Conservation (phyloP, 2,888 invertebrate genomes). For the Saturnia japonica region DNA sequence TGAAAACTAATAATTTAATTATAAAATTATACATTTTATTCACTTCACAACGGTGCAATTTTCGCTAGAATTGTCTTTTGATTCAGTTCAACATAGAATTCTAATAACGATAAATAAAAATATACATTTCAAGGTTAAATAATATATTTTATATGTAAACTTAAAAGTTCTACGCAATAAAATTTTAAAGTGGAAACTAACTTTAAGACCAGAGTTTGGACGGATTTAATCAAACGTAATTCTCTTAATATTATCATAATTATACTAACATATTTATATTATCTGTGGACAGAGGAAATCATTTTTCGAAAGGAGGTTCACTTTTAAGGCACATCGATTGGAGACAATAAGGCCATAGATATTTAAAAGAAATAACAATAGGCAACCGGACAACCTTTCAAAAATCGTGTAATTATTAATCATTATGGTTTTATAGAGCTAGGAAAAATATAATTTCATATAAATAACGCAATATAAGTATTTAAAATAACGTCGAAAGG, state of each 20-base stretch:
- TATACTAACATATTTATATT: slow-evolving; percentile 17
- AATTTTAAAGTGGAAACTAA: neutral
- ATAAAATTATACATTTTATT: neutral
- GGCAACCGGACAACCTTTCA: too few species aligned
- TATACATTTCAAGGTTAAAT: neutral
- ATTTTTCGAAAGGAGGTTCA: neutral
- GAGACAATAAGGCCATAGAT: slow-evolving; percentile 7
- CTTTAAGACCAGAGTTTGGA: slow-evolving; percentile 25
- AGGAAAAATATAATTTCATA: too few species aligned
- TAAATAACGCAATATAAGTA: too few species aligned
- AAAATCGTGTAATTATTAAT: too few species aligned
- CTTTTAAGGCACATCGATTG: slow-evolving; percentile 14
- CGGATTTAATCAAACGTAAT: slow-evolving; percentile 19
- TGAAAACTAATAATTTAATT: neutral
- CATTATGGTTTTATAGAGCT: too few species aligned
- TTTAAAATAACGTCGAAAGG: too few species aligned
- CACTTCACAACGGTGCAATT: neutral
- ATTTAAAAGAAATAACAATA: neutral
- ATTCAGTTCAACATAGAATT: neutral
- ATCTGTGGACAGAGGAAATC: slow-evolving; percentile 9
- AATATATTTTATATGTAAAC: slow-evolving; percentile 4
- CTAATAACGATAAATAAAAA: neutral
- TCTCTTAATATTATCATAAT: slow-evolving; percentile 16
- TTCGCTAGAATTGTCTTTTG: neutral
- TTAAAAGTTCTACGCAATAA: neutral